These are phyloP conservation scores for Pseudocheirus occidentalis DNA, from an alignment of 2,797 vertebrate genomes.

Conservation along the genomic window DNA sequence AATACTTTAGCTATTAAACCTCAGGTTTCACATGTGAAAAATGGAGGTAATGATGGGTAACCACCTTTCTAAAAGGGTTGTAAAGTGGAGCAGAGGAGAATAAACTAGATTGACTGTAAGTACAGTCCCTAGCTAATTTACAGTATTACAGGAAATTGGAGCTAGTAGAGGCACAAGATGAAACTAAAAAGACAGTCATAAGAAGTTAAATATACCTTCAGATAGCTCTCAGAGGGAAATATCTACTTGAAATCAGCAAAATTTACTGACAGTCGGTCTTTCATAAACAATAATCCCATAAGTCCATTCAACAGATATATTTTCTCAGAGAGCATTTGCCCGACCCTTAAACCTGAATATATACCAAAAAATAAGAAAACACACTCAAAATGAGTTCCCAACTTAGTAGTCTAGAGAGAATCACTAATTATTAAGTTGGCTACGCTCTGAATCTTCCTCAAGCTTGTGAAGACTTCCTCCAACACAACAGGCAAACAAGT, in stretches of 20 bases:
- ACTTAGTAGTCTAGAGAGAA: background rate
- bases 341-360: background rate
- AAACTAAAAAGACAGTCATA: background rate
- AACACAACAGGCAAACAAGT: no score
- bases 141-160: no score
- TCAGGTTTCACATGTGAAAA: no score
- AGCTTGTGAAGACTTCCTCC: no score
- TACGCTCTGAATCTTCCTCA: no score
- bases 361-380: slow-evolving; percentile 19
- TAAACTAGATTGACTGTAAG: no score
- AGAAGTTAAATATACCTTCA: background rate
- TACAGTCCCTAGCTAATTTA: no score
- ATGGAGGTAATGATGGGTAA: no score
- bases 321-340: background rate
- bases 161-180: background rate
- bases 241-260: slow-evolving; percentile 25
- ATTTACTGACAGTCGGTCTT: slow-evolving; percentile 11
- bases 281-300: background rate
- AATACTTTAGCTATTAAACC: no score
- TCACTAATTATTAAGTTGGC: no score
- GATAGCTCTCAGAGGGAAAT: slow-evolving; percentile 31
- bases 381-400: background rate
- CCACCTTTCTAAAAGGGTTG: no score
- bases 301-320: background rate
- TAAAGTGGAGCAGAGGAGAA: no score